Base-by-base conservation (phyloP, 2,113 vertebrate genomes). In the Odocoileus virginianus region DNA sequence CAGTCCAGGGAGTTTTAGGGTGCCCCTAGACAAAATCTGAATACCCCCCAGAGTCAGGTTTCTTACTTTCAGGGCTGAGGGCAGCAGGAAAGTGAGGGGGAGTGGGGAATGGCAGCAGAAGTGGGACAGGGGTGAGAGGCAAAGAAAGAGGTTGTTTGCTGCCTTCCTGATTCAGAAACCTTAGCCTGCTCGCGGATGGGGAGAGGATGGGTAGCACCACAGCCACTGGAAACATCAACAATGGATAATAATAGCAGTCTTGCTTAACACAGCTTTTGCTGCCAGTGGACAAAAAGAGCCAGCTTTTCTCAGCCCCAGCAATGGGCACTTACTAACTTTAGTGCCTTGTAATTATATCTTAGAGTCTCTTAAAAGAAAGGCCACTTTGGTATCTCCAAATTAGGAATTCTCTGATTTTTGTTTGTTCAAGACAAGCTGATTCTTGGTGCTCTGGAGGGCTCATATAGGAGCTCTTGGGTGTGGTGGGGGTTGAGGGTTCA, bases 171-270 rank as follows among this genome's bases (percentile, higher is more conserved):
- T 88, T 88, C 90, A 33, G 27, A 93, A 61, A 43, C 25, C 2
- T 54, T 33, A 36, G 81, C 27, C 27, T 5, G 0, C 21, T 60
- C 7, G 0, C 10, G 33, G 40, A 7, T 11, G 6, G 95, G 82
- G 28, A 27, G 17, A n/a, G 86, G 55, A 71, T 36, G 33, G 36
- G n/a, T 10, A 76, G 45, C 61, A 21, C n/a, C 30, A 30, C 13
- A 33, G 89, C 57, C 57, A 8, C 89, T 94, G 97, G 85, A 93
- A 97, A 96, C 94, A 55, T 96, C 96, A 97, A 58, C 98, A 95
- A 2, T 17, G 19, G 94, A 64, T 94, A 95, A 94, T 95, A 97
- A 97, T 97, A 97, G 97, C 86, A 78, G 64, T 47, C 94, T 96
- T 95, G 89, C 97, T 91, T 95, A 55, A 93, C 54, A 83, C 45